These are phyloP conservation scores for Nipponacmea schrenckii DNA, from an alignment of 2,888 invertebrate genomes.

Conservation along the genomic window DNA sequence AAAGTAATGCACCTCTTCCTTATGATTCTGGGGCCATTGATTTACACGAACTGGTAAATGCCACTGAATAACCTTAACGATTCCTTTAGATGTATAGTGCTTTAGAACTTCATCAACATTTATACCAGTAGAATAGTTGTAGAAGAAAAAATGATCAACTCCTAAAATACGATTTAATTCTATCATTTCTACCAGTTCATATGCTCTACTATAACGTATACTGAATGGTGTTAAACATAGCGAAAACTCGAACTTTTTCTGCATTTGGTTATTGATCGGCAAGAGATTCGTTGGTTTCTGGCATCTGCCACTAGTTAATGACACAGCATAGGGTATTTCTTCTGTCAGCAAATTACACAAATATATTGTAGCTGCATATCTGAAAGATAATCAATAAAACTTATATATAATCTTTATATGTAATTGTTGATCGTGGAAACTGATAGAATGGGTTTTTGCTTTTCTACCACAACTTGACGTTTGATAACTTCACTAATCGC, in stretches of 20 bases:
- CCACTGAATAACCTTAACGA: slow-evolving; percentile 57
- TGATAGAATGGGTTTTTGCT: no score
- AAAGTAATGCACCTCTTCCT: slow-evolving; percentile 60
- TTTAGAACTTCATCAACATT: slow-evolving; percentile 49
- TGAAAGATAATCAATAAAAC: slow-evolving; percentile 21
- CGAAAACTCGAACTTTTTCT: slow-evolving; percentile 36
- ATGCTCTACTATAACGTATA: slow-evolving; percentile 44
- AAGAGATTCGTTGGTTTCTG: slow-evolving; percentile 26
- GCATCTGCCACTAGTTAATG: slow-evolving; percentile 32
- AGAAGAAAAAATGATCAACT: slow-evolving; percentile 58
- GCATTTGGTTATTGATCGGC: slow-evolving; percentile 21
- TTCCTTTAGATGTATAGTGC: slow-evolving; percentile 43
- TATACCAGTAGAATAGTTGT: slow-evolving; percentile 49
- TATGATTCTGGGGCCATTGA: slow-evolving; percentile 29
- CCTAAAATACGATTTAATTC: slow-evolving; percentile 62
- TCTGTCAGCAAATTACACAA: slow-evolving; percentile 25
- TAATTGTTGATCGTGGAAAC: no score
- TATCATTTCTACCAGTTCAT: slow-evolving; percentile 62
- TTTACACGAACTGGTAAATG: slow-evolving; percentile 50
- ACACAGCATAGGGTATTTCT: slow-evolving; percentile 29
- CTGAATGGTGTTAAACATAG: slow-evolving; percentile 54
- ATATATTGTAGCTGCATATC: slow-evolving; percentile 35
- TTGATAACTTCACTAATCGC: no score
- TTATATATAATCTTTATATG: no score
- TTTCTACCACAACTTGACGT: no score